Conservation (phyloP, 2,888 invertebrate species). For the Candidula unifasciata region DNA sequence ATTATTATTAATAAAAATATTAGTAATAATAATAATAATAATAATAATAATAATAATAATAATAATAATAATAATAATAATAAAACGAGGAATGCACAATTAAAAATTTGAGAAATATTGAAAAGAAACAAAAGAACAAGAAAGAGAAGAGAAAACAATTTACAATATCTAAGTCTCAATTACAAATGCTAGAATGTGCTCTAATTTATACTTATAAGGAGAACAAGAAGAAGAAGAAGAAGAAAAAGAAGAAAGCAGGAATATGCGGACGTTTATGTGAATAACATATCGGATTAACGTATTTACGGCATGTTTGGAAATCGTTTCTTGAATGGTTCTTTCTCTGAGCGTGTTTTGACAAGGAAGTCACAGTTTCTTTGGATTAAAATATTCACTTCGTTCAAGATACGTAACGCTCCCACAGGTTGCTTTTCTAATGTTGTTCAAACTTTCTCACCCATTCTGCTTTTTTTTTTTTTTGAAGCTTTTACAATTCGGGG, state of each 20-base stretch:
- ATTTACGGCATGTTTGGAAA: neutral
- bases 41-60: too few species aligned
- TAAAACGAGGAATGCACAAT: too few species aligned
- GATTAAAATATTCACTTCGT: neutral
- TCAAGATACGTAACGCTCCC: neutral
- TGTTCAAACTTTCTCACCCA: slow-evolving; percentile 1
- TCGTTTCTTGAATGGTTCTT: neutral
- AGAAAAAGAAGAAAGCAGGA: neutral
- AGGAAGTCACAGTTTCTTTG: slow-evolving; percentile 5
- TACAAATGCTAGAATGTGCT: too few species aligned
- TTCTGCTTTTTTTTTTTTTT: slow-evolving; percentile 1
- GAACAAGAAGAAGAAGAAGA: neutral
- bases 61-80: too few species aligned
- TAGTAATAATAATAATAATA: too few species aligned
- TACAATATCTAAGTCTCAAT: too few species aligned
- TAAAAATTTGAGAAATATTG: too few species aligned
- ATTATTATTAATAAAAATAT: too few species aligned
- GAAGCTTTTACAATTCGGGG: neutral
- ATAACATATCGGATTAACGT: neutral
- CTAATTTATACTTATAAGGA: too few species aligned
- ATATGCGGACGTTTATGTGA: neutral
- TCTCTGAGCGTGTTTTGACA: neutral
- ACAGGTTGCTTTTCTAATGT: neutral
- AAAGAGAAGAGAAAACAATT: too few species aligned
- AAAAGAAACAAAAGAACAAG: too few species aligned